Percentiles rank a stretch among this genome's conserved stretches.
These are phyloP conservation scores for Hyposoter dolosus DNA, from an alignment of 2,888 invertebrate species.

Conservation along the genomic window DNA sequence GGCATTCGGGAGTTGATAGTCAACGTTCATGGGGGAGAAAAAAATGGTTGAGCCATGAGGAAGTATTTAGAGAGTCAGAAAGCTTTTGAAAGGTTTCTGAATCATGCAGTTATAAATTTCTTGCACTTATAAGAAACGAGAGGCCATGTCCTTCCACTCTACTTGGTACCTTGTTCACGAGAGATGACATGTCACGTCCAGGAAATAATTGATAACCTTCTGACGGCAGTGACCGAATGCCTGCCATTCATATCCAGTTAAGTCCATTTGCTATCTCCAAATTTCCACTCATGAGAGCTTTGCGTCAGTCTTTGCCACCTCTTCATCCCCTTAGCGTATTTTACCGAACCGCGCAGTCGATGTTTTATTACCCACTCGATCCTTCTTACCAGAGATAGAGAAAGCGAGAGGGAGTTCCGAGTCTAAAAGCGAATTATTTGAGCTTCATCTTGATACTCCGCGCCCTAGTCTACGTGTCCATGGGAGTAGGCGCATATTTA, in stretches of 20 bases:
- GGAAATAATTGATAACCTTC: conserved; percentile 58
- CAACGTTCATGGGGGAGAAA: not conserved
- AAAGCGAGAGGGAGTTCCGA: not conserved
- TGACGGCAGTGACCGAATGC: conserved; percentile 62
- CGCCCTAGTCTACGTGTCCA: conserved; percentile 75
- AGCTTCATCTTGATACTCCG: conserved; percentile 77
- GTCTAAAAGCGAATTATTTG: conserved; percentile 69
- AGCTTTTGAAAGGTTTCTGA: not conserved
- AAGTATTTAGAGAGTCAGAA: not conserved
- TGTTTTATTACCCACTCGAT: conserved; percentile 79
- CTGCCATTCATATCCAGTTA: conserved; percentile 59
- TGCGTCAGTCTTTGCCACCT: conserved; percentile 54
- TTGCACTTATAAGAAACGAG: conserved; percentile 6
- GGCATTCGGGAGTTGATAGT: not conserved
- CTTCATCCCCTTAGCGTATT: conserved; percentile 44
- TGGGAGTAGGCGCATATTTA: conserved; percentile 75
- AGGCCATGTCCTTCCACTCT: conserved; percentile 20
- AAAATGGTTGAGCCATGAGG: not conserved
- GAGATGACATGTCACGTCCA: conserved; percentile 39
- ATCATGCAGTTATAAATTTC: conserved; percentile 2
- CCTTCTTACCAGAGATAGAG: conserved; percentile 73
- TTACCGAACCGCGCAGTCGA: conserved; percentile 58
- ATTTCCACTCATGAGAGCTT: conserved; percentile 70
- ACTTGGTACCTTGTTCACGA: conserved; percentile 6
- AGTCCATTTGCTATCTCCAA: conserved; percentile 67